Evolutionary conservation across 2,797 vertebrate species (phyloP), one percentile per base, ranked within the genome.

Genomic region (Synaphobranchus kaupii): DNA sequence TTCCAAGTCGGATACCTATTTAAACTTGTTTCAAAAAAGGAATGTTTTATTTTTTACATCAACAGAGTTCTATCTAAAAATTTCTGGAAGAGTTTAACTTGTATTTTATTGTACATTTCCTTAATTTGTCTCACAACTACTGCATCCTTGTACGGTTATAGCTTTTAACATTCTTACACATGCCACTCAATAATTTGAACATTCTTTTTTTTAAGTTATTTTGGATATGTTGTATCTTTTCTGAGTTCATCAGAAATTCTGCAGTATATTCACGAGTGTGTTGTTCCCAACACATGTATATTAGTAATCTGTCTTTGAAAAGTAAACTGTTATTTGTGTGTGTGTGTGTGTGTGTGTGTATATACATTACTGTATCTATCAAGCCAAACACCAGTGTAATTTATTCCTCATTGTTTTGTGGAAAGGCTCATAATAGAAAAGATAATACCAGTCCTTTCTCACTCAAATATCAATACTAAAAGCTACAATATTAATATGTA

Each of bases 1-100:
- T 86, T 87, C 88, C 92, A 89, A 90, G 66, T 87, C 86, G 89
- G 85, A 90, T 78, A 89, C 82, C 86, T 91, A 90, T 93, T 83
- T 86, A 80, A 86, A 84, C 81, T 68, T 73, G 73, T 54, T 84
- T 56, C 47, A 60, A 17, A 78, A 85, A 73, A 85, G 60, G 58
- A 83, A 88, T 84, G 86, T 89, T 87, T 87, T 90, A 84, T 89
- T 91, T 88, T 73, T 84, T 76, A 31, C 86, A 34, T 90, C 87
- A 85, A 91, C 60, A 87, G 85, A 91, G 88, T 92, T 87, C 85
- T 92, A 50, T 71, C 60, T 52, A 66, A 83, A 83, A 28, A 39
- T 39, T 82, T 13, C 76, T 56, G 39, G 78, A 68, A 84, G 48
- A 87, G 80, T 56, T 76, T 58, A n/a, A 63, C 54, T 60, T 84